Base-by-base conservation (phyloP, 2,797 vertebrate genomes). In the Typhlichthys subterraneus region DNA sequence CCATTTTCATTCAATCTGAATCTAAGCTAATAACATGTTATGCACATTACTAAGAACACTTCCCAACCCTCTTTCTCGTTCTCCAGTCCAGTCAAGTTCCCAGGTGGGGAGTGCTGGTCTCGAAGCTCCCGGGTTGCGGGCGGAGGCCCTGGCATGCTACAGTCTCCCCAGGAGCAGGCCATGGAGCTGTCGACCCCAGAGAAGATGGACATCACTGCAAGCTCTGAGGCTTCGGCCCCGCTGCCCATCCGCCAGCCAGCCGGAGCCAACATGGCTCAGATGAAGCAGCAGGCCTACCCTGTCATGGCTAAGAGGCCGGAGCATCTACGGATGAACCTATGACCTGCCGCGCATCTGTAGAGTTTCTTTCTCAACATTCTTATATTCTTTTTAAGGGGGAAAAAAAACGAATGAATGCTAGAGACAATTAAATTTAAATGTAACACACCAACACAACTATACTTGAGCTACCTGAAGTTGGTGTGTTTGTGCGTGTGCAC, bases 251-350 rank as follows among this genome's bases (percentile, higher is more conserved):
- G 96, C 64, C 96, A 97, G 77, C 95, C 98, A 1, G 1, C 85
- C 0, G 92, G 93, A 38, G 71, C 82, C 63, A 95, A 94, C 90
- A 87, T 92, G 15, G 95, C 92, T 77, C 95, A 95, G 33, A 96
- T 96, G 81, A 99, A 99, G 91, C 97, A 98, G 80, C 97, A 98
- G 83, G 91, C 94, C 63, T 99, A 97, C 61, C 97, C 98, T 1
- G 93, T 96, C 73, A 88, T 95, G 59, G 95, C 96, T 75, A 99
- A 99, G 79, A 89, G 98, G 74, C 97, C 98, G 46, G 98, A 98
- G 86, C 97, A 99, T 93, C 91, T 99, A 89, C 96, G 97, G 82
- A 98, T 99, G 97, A 99, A 99, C 91, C 96, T 99, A 98, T 99
- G 98, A 99, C 96, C 88, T 74, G 53, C 81, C 53, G 53, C 65